Conservation (phyloP, 2,797 vertebrate genomes). For the Sebastes hubbsi region DNA sequence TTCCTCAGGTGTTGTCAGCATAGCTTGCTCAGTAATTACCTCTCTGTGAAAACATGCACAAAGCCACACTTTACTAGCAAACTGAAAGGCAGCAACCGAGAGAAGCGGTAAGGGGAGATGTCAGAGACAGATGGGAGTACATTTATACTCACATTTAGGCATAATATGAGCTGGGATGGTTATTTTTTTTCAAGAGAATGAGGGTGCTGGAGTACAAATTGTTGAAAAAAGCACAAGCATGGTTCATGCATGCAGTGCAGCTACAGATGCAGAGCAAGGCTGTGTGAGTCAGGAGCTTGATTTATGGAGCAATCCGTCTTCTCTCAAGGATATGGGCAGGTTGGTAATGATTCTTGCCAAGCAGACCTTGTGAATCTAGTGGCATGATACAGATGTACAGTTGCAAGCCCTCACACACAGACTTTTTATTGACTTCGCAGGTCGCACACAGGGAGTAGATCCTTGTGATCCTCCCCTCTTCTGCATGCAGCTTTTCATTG, state of each 20-base stretch:
- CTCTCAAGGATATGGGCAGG: slow-evolving; percentile 59
- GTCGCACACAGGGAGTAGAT: neutral
- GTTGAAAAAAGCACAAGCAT: neutral
- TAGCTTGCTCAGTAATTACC: slow-evolving; percentile 74
- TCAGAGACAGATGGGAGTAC: slow-evolving; percentile 13
- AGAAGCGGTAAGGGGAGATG: neutral
- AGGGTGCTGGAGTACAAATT: neutral
- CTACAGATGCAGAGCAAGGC: slow-evolving; percentile 50
- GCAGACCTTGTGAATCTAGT: slow-evolving; percentile 45
- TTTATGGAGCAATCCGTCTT: slow-evolving; percentile 70
- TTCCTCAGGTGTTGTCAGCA: slow-evolving; percentile 84
- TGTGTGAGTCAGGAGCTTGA: slow-evolving; percentile 54
- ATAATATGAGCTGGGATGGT: neutral
- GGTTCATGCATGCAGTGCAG: slow-evolving; percentile 6
- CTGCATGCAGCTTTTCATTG: slow-evolving; percentile 2
- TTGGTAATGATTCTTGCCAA: slow-evolving; percentile 49
- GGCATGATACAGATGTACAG: slow-evolving; percentile 40
- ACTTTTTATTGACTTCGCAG: neutral
- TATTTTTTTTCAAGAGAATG: slow-evolving; percentile 8
- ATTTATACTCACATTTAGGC: slow-evolving; percentile 8
- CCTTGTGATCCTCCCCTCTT: neutral
- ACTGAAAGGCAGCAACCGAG: slow-evolving; percentile 11
- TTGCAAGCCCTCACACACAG: slow-evolving; percentile 12
- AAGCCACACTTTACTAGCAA: slow-evolving; percentile 41
- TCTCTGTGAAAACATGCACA: slow-evolving; percentile 68